Evolutionary conservation across 2,888 invertebrate species (phyloP).

Genomic region (Hydropsyche betteni): DNA sequence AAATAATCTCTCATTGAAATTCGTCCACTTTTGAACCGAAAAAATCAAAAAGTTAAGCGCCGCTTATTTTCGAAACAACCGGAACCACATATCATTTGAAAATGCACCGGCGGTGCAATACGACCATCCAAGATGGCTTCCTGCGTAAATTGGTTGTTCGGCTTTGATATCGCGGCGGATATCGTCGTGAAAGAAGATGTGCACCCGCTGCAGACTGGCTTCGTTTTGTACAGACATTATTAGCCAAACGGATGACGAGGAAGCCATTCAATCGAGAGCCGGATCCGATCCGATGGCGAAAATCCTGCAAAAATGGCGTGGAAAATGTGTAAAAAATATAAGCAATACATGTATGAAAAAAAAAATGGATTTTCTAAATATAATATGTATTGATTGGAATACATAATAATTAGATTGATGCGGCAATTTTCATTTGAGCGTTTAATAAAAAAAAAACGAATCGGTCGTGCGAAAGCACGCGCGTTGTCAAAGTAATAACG

Average conservation of each 20-base stretch:
- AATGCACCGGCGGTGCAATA: too few relatives aligned
- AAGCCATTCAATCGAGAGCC: slow-evolving; percentile 31
- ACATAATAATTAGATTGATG: too few relatives aligned
- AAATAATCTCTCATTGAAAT: too few relatives aligned
- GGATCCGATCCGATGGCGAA: slow-evolving; percentile 5
- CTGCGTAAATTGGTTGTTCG: slow-evolving; percentile 34
- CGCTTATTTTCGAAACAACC: too few relatives aligned
- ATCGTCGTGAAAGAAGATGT: background rate
- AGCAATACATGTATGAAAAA: too few relatives aligned
- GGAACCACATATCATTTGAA: too few relatives aligned
- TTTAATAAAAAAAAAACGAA: too few relatives aligned
- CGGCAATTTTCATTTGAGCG: too few relatives aligned
- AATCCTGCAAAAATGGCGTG: background rate
- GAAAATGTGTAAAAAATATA: background rate
- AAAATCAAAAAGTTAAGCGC: too few relatives aligned
- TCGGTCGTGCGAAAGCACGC: background rate
- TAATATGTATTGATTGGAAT: too few relatives aligned
- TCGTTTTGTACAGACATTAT: slow-evolving; percentile 39
- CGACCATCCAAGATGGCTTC: background rate
- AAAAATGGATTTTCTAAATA: too few relatives aligned
- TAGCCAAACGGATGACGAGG: slow-evolving; percentile 37
- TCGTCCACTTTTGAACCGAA: too few relatives aligned
- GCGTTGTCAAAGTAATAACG: slow-evolving; percentile 22
- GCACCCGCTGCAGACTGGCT: background rate
- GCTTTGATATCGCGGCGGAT: slow-evolving; percentile 31